Percentiles rank a stretch among this genome's conserved stretches.
Conservation (phyloP, 2,797 vertebrate genomes). For the Knipowitschia caucasica region DNA sequence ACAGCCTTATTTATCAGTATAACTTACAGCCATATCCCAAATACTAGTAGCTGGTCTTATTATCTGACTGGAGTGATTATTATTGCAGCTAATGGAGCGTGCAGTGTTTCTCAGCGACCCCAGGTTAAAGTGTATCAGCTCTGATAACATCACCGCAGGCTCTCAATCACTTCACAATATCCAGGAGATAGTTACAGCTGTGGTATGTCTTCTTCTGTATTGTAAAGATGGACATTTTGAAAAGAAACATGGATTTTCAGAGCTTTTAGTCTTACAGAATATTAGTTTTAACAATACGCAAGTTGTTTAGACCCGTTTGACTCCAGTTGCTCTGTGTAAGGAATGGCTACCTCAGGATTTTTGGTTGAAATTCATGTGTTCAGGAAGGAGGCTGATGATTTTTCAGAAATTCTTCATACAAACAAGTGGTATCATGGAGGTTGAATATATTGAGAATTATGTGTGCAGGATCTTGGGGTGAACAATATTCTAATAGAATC, state of each 20-base stretch:
- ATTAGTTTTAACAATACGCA: no score
- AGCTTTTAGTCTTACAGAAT: no score
- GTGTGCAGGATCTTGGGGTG: no score
- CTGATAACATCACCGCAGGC: conserved; percentile 46
- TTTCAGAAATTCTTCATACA: no score
- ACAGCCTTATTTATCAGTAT: neutral
- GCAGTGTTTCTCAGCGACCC: conserved; percentile 28
- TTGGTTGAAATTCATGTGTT: no score
- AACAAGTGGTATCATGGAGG: no score
- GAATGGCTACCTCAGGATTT: no score
- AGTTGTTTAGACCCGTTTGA: no score
- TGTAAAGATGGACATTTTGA: neutral
- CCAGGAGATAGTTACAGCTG: conserved; percentile 1
- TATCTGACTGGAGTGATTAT: conserved; percentile 29
- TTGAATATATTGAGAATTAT: no score
- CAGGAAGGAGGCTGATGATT: no score
- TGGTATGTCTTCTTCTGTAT: neutral
- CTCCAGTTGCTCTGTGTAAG: no score
- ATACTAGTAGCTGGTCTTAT: conserved; percentile 24
- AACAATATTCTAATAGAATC: no score
- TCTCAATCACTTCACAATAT: conserved; percentile 17
- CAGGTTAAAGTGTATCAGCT: conserved; percentile 51
- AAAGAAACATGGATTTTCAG: neutral
- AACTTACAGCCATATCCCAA: neutral
- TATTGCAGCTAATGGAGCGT: conserved; percentile 25